phyloP scores from a whole-genome alignment of 2,113 vertebrate genomes.

The Stigmatopora nigra region DNA sequence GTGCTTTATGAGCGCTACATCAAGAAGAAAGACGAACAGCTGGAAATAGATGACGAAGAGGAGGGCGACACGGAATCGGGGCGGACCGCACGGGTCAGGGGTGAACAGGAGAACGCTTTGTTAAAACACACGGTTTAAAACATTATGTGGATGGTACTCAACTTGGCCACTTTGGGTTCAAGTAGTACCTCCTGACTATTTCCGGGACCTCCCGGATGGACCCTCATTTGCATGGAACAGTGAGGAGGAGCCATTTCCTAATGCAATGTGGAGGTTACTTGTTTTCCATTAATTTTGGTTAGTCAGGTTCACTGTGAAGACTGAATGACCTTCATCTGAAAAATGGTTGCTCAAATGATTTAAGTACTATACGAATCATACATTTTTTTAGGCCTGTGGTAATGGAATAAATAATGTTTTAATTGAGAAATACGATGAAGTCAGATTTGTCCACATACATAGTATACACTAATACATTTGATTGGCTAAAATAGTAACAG shows the following conservation, averaged over 20 bases:
- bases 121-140: slow-evolving; percentile 52
- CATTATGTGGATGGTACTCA: not conserved
- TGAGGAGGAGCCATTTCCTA: slow-evolving; percentile 8
- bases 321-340: not conserved
- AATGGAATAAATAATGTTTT: too few relatives aligned
- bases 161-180: slow-evolving; percentile 25
- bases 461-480: too few relatives aligned
- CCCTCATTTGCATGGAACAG: not conserved
- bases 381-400: too few relatives aligned
- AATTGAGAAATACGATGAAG: too few relatives aligned
- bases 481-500: too few relatives aligned
- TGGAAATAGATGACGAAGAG: slow-evolving; percentile 54
- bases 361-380: too few relatives aligned
- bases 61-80: slow-evolving; percentile 34
- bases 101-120: slow-evolving; percentile 47
- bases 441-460: too few relatives aligned
- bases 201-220: slow-evolving; percentile 28
- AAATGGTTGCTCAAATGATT: too few relatives aligned
- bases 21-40: slow-evolving; percentile 64
- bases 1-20: slow-evolving; percentile 71
- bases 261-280: not conserved
- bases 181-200: slow-evolving; percentile 55
- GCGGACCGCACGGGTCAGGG: slow-evolving; percentile 17
- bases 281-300: not conserved
- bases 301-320: not conserved